Evolutionary conservation across 2,113 vertebrate genomes (phyloP).

Genomic region (Sander vitreus): DNA sequence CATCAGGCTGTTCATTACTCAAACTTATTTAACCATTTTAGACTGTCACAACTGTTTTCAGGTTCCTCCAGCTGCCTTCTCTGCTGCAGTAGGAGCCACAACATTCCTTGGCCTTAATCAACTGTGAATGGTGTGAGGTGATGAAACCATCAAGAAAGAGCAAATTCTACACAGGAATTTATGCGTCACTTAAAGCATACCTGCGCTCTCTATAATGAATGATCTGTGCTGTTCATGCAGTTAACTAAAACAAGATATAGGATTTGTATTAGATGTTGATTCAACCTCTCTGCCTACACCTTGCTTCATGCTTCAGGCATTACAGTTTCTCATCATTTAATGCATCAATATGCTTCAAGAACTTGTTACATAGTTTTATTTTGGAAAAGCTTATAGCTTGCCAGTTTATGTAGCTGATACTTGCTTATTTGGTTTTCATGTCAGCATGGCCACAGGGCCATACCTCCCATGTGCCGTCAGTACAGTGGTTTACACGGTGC

Average conservation of each 20-base stretch:
- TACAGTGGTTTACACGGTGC: conserved; percentile 45
- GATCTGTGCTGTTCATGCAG: not conserved
- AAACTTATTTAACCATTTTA: conserved; percentile 58
- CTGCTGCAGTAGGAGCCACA: conserved; percentile 55
- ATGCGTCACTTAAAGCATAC: conserved; percentile 14
- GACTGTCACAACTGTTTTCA: conserved; percentile 75
- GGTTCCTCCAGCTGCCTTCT: conserved; percentile 63
- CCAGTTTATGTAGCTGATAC: conserved; percentile 62
- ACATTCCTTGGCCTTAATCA: conserved; percentile 71
- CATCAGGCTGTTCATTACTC: conserved; percentile 71
- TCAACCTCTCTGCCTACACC: conserved; percentile 8
- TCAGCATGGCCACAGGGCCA: conserved; percentile 71
- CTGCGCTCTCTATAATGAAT: not conserved
- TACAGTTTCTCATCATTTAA: conserved; percentile 51
- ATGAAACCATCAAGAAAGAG: conserved; percentile 74
- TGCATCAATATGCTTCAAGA: conserved; percentile 37
- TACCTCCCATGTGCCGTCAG: conserved; percentile 62
- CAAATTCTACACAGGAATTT: conserved; percentile 41
- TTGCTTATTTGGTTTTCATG: conserved; percentile 68
- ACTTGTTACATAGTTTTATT: conserved; percentile 54
- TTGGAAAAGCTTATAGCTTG: conserved; percentile 73
- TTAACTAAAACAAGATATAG: conserved; percentile 16
- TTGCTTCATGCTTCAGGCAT: conserved; percentile 55
- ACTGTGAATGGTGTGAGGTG: conserved; percentile 68
- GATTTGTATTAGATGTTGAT: not conserved